phyloP scores from a whole-genome alignment of 2,113 vertebrate species.

The Ceyx cyanopectus region DNA sequence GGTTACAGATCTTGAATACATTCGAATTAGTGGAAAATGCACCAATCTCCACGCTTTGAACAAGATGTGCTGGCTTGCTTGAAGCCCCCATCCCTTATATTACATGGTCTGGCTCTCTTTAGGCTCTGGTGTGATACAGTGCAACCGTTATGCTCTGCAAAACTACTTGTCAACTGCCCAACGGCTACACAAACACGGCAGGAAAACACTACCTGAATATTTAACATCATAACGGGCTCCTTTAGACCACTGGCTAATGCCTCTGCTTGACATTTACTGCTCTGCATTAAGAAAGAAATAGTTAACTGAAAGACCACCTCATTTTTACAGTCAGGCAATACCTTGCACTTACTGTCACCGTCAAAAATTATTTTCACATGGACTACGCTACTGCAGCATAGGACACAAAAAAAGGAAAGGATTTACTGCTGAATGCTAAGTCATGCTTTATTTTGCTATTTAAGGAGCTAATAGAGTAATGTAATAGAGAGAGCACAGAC shows the following conservation, averaged over 20 bases:
- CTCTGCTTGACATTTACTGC: not conserved
- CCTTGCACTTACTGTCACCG: not conserved
- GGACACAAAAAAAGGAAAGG: not conserved
- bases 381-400: not conserved
- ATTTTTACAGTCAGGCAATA: not conserved
- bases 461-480: constrained; percentile 43
- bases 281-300: not conserved
- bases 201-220: constrained; percentile 33
- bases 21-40: not conserved
- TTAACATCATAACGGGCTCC: constrained; percentile 27
- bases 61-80: not conserved
- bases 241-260: not conserved
- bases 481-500: constrained; percentile 13
- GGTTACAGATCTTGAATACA: not conserved
- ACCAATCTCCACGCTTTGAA: not conserved
- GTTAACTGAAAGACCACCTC: not conserved
- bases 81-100: not conserved
- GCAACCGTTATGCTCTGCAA: constrained; percentile 46
- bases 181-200: constrained; percentile 37
- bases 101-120: not conserved
- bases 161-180: constrained; percentile 33
- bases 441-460: constrained; percentile 49
- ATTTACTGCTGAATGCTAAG: constrained; percentile 41
- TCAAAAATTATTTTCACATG: constrained; percentile 5
- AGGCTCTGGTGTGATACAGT: not conserved